phyloP scores from a whole-genome alignment of 2,888 invertebrate genomes.

The Synanthedon formicaeformis region DNA sequence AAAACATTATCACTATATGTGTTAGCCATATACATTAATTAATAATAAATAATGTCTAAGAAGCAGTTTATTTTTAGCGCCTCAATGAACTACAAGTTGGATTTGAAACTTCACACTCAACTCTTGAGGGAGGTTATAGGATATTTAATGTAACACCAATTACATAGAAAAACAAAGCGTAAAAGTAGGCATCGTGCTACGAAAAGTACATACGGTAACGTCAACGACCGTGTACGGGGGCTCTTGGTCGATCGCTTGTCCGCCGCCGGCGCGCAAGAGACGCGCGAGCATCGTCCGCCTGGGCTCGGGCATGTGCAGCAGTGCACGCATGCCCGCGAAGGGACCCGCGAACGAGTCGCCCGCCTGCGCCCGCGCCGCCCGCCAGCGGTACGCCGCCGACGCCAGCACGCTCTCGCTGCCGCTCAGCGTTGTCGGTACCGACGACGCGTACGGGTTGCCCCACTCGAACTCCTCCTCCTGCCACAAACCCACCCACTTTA shows the following conservation, averaged over 20 bases:
- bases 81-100: too few relatives aligned
- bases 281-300: constrained; percentile 74
- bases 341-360: constrained; percentile 26
- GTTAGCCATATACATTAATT: too few relatives aligned
- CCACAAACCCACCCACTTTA: constrained; percentile 4
- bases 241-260: constrained; percentile 73
- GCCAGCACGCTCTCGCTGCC: constrained; percentile 62
- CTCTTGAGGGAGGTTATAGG: too few relatives aligned
- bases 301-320: constrained; percentile 71
- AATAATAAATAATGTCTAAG: too few relatives aligned
- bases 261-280: constrained; percentile 84
- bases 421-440: constrained; percentile 53
- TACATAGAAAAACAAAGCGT: too few relatives aligned
- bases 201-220: constrained; percentile 64
- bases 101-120: too few relatives aligned
- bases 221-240: constrained; percentile 70
- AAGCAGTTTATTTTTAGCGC: too few relatives aligned
- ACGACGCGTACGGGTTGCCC: constrained; percentile 79
- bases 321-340: constrained; percentile 63
- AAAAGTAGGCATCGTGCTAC: too few relatives aligned
- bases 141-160: too few relatives aligned
- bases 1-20: too few relatives aligned
- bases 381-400: constrained; percentile 77
- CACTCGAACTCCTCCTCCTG: constrained; percentile 88
- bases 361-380: constrained; percentile 33